Conservation (phyloP, 2,113 vertebrate species). For the Vicugna pacos region DNA sequence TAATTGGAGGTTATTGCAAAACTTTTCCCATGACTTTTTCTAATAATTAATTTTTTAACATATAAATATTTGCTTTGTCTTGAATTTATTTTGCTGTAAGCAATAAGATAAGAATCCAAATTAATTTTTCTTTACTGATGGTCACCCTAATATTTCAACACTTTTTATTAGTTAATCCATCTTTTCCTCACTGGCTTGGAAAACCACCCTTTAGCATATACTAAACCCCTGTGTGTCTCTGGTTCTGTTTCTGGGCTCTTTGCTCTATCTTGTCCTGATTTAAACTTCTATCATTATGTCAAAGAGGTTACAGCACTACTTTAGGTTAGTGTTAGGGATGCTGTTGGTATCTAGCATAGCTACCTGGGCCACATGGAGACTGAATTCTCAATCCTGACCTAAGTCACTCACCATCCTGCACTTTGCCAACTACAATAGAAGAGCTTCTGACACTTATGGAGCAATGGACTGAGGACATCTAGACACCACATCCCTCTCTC, state of each 20-base stretch:
- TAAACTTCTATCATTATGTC: neutral
- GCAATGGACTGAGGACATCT: neutral
- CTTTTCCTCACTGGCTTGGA: neutral
- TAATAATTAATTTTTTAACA: conserved; percentile 18
- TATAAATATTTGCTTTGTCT: neutral
- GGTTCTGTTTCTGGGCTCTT: neutral
- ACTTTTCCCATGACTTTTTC: neutral
- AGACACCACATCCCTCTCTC: neutral
- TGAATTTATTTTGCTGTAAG: conserved; percentile 56
- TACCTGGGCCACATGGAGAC: neutral
- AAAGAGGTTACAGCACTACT: neutral
- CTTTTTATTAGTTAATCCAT: neutral
- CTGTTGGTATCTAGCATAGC: conserved; percentile 1
- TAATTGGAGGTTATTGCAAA: neutral
- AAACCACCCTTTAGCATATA: neutral
- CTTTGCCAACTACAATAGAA: neutral
- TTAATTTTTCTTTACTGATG: neutral
- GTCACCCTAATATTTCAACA: neutral
- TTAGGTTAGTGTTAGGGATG: neutral
- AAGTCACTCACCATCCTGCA: conserved; percentile 13
- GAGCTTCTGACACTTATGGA: neutral
- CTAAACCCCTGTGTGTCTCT: neutral
- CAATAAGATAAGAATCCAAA: conserved; percentile 43
- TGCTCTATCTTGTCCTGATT: neutral
- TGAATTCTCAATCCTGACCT: neutral